Base-by-base conservation (phyloP, 2,113 vertebrate species). In the Megaptera novaeangliae region DNA sequence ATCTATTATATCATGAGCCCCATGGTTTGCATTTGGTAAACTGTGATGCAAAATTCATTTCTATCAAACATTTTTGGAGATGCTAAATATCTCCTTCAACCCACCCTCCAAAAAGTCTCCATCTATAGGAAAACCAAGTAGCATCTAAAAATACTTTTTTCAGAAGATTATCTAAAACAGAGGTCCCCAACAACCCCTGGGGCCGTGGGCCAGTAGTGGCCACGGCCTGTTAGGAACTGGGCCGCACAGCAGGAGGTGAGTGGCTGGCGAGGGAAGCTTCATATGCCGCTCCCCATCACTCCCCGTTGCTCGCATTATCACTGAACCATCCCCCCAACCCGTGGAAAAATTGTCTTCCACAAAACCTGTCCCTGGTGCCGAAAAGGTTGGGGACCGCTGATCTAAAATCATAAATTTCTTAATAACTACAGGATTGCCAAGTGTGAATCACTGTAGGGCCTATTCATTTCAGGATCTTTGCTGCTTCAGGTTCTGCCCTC, bases 41-140 rank as follows among this genome's bases (percentile, higher is more conserved):
- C 18, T 64, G 36, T 31, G 14, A 59, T 66, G 27, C 66, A 96
- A 36, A 95, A 89, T 78, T 91, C n/a, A 91, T 3, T 91, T 86
- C 44, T 59, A 81, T 29, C n/a, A 93, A 84, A 34, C 88, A 27
- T 55, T 91, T 85, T 94, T 91, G 34, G 89, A 77, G n/a, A 61
- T 88, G 44, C 72, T 80, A 77, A 89, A 21, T 83, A 63, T 41
- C 8, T 36, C 8, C 20, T 25, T 2, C 71, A 46, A 8, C 27
- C 1, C 12, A 75, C 0, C 3, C 34, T 3, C 23, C 29, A 12
- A 77, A 52, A 77, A 36, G 39, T 61, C 7, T 34, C 31, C 18
- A 25, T 72, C 44, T 93, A 8, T 18, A 95, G 18, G 21, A 85
- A 27, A 77, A 68, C 7, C 6, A 68, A 61, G 15, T 18, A 68